These are phyloP conservation scores for Gulo gulo DNA, from an alignment of 2,113 vertebrate species.

Conservation along the genomic window DNA sequence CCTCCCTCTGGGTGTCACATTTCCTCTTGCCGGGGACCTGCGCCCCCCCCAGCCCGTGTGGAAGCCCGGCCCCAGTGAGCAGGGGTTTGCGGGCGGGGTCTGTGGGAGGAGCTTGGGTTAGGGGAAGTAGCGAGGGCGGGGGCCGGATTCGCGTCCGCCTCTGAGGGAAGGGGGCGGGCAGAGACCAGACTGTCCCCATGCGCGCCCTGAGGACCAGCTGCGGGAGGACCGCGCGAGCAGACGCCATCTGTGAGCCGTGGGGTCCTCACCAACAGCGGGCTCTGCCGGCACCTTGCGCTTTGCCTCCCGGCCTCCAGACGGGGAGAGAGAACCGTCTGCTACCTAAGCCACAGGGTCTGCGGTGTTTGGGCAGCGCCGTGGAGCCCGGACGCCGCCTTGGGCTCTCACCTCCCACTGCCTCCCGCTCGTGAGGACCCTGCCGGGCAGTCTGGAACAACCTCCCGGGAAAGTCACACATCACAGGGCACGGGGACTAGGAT, in stretches of 20 bases:
- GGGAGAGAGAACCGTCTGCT: not conserved
- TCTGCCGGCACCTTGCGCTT: not conserved
- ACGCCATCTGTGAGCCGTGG: not conserved
- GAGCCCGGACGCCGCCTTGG: not conserved
- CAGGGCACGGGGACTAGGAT: not conserved
- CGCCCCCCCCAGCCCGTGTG: not conserved
- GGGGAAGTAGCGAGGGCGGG: too few species aligned
- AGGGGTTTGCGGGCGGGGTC: not conserved
- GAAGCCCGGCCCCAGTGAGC: not conserved
- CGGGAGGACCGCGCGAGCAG: not conserved
- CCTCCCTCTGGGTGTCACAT: not conserved
- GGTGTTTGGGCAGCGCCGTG: fast-evolving
- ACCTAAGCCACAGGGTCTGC: fast-evolving
- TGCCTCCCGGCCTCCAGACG: not conserved
- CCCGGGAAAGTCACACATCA: not conserved
- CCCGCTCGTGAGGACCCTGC: not conserved
- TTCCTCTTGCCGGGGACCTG: not conserved
- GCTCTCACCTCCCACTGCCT: too few species aligned
- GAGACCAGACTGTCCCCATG: not conserved
- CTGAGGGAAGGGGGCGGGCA: not conserved
- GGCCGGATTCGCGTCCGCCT: fast-evolving
- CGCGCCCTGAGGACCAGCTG: not conserved
- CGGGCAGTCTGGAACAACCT: not conserved
- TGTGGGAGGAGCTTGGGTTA: not conserved
- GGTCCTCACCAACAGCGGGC: not conserved